phyloP scores from a whole-genome alignment of 2,888 invertebrate genomes.

The Carabus problematicus region DNA sequence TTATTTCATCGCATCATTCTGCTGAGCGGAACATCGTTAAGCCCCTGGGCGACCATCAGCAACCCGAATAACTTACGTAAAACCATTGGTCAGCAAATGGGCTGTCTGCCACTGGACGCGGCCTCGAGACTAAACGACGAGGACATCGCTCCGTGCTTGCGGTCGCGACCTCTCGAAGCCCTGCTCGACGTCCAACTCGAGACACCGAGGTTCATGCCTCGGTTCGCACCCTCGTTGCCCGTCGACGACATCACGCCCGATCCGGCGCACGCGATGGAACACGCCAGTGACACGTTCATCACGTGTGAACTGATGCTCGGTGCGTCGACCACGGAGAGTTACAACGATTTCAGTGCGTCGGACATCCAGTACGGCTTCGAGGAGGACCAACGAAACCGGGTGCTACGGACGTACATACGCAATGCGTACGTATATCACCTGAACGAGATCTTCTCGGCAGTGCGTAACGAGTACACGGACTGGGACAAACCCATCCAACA shows the following conservation, averaged over 20 bases:
- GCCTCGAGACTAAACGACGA: slow-evolving; percentile 49
- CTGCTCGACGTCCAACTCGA: slow-evolving; percentile 65
- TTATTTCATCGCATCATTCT: slow-evolving; percentile 76
- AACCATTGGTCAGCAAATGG: slow-evolving; percentile 57
- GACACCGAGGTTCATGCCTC: slow-evolving; percentile 67
- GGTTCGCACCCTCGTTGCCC: slow-evolving; percentile 78
- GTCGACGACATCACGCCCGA: slow-evolving; percentile 64
- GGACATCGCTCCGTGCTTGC: slow-evolving; percentile 71
- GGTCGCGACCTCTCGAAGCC: slow-evolving; percentile 69
- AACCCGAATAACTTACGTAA: slow-evolving; percentile 71
- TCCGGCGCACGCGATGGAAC: slow-evolving; percentile 70
- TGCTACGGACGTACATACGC: slow-evolving; percentile 80
- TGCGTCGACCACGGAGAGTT: slow-evolving; percentile 77
- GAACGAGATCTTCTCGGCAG: slow-evolving; percentile 86
- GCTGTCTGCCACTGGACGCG: slow-evolving; percentile 52
- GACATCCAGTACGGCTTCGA: slow-evolving; percentile 78
- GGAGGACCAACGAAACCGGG: slow-evolving; percentile 77
- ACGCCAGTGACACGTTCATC: slow-evolving; percentile 73
- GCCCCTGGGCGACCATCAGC: slow-evolving; percentile 77
- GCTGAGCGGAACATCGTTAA: slow-evolving; percentile 79
- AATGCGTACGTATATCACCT: slow-evolving; percentile 89
- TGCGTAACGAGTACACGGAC: slow-evolving; percentile 90
- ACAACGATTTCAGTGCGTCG: slow-evolving; percentile 74
- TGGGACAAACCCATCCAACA: slow-evolving; percentile 87
- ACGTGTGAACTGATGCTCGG: slow-evolving; percentile 76